Evolutionary conservation across 2,888 invertebrate species (phyloP).

Genomic region (Baronia brevicornis): DNA sequence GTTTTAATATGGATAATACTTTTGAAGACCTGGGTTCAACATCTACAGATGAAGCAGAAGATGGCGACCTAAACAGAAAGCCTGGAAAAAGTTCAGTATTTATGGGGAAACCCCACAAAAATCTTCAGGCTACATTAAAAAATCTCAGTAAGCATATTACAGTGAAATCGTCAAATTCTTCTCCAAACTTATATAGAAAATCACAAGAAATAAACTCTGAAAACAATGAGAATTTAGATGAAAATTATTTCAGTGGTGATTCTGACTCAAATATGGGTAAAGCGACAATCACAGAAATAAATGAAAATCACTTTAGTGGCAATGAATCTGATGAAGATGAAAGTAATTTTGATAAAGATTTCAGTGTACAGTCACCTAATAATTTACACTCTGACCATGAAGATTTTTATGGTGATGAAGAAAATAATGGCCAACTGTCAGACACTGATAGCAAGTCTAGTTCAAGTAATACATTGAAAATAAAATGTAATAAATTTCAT

Average conservation of each 20-base stretch:
- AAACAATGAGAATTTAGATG: conserved; percentile 18
- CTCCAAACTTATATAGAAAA: conserved; percentile 23
- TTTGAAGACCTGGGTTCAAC: conserved; percentile 11
- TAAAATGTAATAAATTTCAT: conserved; percentile 18
- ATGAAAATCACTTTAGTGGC: conserved; percentile 32
- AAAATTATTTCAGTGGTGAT: conserved; percentile 27
- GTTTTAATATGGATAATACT: conserved; percentile 9
- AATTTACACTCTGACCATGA: conserved; percentile 39
- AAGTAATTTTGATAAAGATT: conserved; percentile 24
- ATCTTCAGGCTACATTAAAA: conserved; percentile 44
- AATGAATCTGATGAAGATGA: conserved; percentile 27
- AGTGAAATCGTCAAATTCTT: conserved; percentile 45
- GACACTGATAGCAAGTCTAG: no score
- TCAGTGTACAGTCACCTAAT: conserved; percentile 42
- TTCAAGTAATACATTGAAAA: conserved; percentile 30
- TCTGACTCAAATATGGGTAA: conserved; percentile 33
- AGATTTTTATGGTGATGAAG: conserved; percentile 29
- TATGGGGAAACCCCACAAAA: conserved; percentile 24
- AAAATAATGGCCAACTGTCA: conserved; percentile 26
- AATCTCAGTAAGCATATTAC: conserved; percentile 52
- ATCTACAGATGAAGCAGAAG: conserved; percentile 17
- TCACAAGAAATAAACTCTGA: conserved; percentile 20
- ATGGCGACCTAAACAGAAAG: conserved; percentile 6
- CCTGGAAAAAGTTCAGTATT: conserved; percentile 3
- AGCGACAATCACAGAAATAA: conserved; percentile 50